phyloP scores from a whole-genome alignment of 2,113 vertebrate genomes.

The Mirza zaza region DNA sequence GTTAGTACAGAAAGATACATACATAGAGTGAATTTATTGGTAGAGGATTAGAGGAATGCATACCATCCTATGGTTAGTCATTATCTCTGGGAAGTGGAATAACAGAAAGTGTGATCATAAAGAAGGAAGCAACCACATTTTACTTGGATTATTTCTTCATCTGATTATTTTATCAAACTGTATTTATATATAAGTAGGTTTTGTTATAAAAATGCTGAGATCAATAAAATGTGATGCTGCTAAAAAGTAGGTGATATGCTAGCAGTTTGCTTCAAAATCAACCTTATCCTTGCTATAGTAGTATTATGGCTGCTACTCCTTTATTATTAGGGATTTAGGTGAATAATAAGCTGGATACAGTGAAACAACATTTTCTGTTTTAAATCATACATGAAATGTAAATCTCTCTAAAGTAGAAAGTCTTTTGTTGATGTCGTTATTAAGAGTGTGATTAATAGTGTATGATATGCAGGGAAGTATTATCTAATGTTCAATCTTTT shows the following conservation, averaged over 20 bases:
- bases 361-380: conserved; percentile 17
- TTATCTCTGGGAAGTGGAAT: neutral
- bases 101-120: neutral
- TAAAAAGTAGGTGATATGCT: neutral
- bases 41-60: neutral
- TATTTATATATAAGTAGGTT: neutral
- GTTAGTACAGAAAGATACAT: neutral
- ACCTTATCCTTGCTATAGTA: neutral
- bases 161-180: neutral
- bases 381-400: neutral
- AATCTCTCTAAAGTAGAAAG: neutral
- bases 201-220: neutral
- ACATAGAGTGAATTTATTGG: neutral
- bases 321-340: neutral
- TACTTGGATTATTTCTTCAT: neutral
- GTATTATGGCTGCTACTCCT: neutral
- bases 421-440: neutral
- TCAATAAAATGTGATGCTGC: neutral
- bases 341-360: neutral
- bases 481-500: neutral
- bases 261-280: neutral
- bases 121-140: neutral
- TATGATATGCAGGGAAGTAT: neutral
- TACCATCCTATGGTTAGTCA: neutral
- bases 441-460: neutral